Percentiles rank a stretch among this genome's conserved stretches.
These are phyloP conservation scores for Amazona finschi DNA, from an alignment of 2,797 vertebrate species.

Conservation along the genomic window DNA sequence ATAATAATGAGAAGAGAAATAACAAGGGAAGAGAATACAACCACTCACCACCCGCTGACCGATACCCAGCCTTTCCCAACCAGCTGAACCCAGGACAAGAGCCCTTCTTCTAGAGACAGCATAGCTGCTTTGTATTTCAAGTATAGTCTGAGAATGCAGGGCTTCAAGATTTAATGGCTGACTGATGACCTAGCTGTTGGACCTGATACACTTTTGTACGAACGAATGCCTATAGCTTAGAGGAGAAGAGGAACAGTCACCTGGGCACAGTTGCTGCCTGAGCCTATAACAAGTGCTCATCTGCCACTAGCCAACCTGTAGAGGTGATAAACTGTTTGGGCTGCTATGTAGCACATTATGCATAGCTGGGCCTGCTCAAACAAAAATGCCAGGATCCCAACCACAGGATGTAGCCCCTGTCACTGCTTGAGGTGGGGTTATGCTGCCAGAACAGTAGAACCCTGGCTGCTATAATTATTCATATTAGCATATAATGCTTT, in stretches of 20 bases:
- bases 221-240: not conserved
- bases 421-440: not conserved
- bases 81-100: not conserved
- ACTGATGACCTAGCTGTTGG: not conserved
- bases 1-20: not conserved
- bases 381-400: not conserved
- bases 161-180: not conserved
- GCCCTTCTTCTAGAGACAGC: not conserved
- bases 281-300: not conserved
- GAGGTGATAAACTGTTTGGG: not conserved
- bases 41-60: not conserved
- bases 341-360: rapidly evolving
- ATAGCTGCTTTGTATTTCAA: not conserved
- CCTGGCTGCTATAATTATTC: not conserved
- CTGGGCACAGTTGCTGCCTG: not conserved
- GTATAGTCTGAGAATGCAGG: not conserved
- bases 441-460: not conserved
- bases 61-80: not conserved
- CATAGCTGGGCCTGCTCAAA: not conserved
- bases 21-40: not conserved
- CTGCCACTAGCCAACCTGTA: not conserved
- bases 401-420: rapidly evolving
- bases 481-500: not conserved
- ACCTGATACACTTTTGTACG: not conserved
- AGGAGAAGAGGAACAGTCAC: not conserved